Percentiles rank a stretch among this genome's conserved stretches.
Evolutionary conservation across 2,113 vertebrate species (phyloP).

Genomic region (Stercorarius parasiticus): DNA sequence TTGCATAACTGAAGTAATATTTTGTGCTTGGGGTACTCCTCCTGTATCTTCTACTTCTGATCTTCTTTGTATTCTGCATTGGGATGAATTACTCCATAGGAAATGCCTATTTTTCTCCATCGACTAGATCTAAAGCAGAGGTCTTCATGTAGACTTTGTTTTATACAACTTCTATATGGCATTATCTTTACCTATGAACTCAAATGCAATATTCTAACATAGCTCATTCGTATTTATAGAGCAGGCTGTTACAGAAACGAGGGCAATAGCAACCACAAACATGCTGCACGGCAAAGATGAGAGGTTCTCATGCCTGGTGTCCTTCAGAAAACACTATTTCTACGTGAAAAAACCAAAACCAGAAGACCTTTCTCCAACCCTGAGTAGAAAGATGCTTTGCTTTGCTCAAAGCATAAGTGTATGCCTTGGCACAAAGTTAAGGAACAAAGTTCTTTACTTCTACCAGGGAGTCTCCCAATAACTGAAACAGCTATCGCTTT

Average conservation of each 20-base stretch:
- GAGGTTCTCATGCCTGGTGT: not conserved
- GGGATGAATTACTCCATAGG: not conserved
- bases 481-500: fast-evolving
- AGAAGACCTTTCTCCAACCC: not conserved
- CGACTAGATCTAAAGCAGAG: not conserved
- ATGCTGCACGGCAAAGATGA: fast-evolving
- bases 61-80: not conserved
- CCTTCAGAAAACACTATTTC: not conserved
- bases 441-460: not conserved
- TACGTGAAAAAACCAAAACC: not conserved
- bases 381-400: not conserved
- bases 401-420: not conserved
- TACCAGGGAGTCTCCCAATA: not conserved
- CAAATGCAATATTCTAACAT: not conserved
- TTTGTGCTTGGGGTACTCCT: not conserved
- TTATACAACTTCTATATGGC: not conserved
- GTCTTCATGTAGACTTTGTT: not conserved
- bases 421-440: fast-evolving
- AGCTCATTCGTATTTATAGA: not conserved
- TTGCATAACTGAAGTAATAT: not conserved
- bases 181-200: not conserved
- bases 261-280: not conserved
- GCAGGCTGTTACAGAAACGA: not conserved
- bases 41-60: not conserved
- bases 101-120: not conserved